Percentiles rank a stretch among this genome's conserved stretches.
These are phyloP conservation scores for Hycleus cichorii DNA, from an alignment of 1,140 invertebrate genomes.

Conservation along the genomic window DNA sequence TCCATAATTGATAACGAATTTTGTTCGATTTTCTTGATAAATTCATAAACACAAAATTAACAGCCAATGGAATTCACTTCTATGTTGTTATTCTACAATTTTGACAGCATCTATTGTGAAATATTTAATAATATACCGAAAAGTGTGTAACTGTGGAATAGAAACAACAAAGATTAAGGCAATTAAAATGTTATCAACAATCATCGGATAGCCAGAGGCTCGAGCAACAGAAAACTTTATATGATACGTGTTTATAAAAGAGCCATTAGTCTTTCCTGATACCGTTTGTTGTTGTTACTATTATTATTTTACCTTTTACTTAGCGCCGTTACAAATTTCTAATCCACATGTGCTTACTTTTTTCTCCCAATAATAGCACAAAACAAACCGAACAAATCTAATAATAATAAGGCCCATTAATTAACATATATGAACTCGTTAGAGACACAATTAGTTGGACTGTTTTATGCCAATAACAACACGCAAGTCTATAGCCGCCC, in stretches of 20 bases:
- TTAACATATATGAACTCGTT: constrained; percentile 14
- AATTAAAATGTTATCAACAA: constrained; percentile 16
- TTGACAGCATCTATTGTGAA: neutral
- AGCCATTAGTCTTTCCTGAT: constrained; percentile 15
- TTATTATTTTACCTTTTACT: constrained; percentile 6
- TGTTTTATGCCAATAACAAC: neutral
- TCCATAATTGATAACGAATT: too few species aligned
- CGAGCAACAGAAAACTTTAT: neutral
- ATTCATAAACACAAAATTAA: too few species aligned
- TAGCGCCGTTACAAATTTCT: constrained; percentile 16
- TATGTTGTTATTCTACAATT: too few species aligned
- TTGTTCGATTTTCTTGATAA: too few species aligned
- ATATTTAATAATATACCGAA: constrained; percentile 8
- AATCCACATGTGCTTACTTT: constrained; percentile 14
- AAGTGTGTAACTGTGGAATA: constrained; percentile 6
- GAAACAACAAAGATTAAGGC: constrained; percentile 3
- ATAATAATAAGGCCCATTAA: constrained; percentile 11
- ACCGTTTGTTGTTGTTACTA: neutral
- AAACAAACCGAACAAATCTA: neutral
- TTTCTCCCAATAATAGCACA: neutral
- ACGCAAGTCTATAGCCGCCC: neutral
- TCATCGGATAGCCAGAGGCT: constrained; percentile 6
- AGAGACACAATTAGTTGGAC: constrained; percentile 7
- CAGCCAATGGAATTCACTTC: too few species aligned
- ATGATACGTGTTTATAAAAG: constrained; percentile 3